Evolutionary conservation across 2,113 vertebrate species (phyloP).

Genomic region (Accipiter virgatus): DNA sequence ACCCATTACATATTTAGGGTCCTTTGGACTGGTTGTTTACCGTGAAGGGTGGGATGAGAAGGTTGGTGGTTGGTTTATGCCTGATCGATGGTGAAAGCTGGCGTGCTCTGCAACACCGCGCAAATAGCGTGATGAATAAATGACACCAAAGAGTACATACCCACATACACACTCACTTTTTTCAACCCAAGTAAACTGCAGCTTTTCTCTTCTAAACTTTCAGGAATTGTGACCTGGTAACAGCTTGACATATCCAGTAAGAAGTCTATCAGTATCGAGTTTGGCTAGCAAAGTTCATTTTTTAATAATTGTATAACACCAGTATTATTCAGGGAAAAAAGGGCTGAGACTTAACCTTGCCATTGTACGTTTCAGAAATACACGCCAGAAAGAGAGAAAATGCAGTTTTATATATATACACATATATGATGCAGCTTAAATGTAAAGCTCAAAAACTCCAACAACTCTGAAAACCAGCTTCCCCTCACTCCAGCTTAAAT

Average conservation of each 20-base stretch:
- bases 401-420: too few species aligned
- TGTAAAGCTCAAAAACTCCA: background rate
- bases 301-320: background rate
- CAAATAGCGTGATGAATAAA: background rate
- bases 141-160: background rate
- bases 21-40: background rate
- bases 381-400: background rate
- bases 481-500: background rate
- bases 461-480: background rate
- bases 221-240: background rate
- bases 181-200: background rate
- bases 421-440: background rate
- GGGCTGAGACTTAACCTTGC: background rate
- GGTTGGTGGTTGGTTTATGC: too few species aligned
- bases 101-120: background rate
- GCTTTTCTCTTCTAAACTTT: background rate
- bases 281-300: background rate
- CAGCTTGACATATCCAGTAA: background rate
- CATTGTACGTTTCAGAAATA: background rate
- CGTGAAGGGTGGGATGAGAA: background rate
- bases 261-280: background rate
- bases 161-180: background rate
- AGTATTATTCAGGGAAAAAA: background rate
- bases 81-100: rapidly evolving
- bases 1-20: rapidly evolving